Evolutionary conservation across 2,113 vertebrate genomes (phyloP).

Genomic region (Otolemur garnettii): DNA sequence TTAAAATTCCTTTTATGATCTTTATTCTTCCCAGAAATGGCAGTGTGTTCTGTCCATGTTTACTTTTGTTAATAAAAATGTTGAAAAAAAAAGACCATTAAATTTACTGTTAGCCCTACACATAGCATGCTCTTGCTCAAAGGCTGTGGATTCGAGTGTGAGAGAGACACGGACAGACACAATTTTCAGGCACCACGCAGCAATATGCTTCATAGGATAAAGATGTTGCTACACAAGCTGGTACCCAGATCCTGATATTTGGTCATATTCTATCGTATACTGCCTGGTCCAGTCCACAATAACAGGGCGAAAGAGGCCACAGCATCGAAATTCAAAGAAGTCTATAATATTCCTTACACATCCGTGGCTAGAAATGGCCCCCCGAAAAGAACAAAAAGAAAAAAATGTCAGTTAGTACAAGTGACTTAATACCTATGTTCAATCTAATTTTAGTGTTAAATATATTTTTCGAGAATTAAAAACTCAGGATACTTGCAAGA

Average conservation of each 20-base stretch:
- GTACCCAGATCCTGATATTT: slow-evolving; percentile 98
- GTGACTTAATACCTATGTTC: slow-evolving; percentile 20
- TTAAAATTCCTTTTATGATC: slow-evolving; percentile 89
- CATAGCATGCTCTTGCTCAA: slow-evolving; percentile 95
- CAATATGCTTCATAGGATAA: slow-evolving; percentile 86
- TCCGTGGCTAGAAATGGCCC: slow-evolving; percentile 91
- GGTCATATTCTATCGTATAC: slow-evolving; percentile 99
- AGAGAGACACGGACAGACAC: slow-evolving; percentile 84
- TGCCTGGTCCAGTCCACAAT: slow-evolving; percentile 98
- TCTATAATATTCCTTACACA: slow-evolving; percentile 98
- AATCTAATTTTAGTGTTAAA: slow-evolving; percentile 4
- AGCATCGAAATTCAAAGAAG: slow-evolving; percentile 99
- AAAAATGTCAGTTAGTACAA: slow-evolving; percentile 69
- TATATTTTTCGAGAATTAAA: slow-evolving; percentile 62
- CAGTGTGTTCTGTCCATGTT: slow-evolving; percentile 93
- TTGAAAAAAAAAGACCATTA: slow-evolving; percentile 87
- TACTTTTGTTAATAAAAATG: slow-evolving; percentile 88
- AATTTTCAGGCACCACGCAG: slow-evolving; percentile 92
- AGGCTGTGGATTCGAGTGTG: slow-evolving; percentile 89
- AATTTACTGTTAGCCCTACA: slow-evolving; percentile 90
- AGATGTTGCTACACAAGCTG: slow-evolving; percentile 95
- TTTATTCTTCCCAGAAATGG: slow-evolving; percentile 89
- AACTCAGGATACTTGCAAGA: slow-evolving; percentile 20
- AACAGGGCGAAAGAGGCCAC: slow-evolving; percentile 97
- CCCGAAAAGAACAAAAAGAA: slow-evolving; percentile 47